Evolutionary conservation across 2,113 vertebrate genomes (phyloP), one percentile per base, ranked within the genome.

Genomic region (Mohoua ochrocephala): DNA sequence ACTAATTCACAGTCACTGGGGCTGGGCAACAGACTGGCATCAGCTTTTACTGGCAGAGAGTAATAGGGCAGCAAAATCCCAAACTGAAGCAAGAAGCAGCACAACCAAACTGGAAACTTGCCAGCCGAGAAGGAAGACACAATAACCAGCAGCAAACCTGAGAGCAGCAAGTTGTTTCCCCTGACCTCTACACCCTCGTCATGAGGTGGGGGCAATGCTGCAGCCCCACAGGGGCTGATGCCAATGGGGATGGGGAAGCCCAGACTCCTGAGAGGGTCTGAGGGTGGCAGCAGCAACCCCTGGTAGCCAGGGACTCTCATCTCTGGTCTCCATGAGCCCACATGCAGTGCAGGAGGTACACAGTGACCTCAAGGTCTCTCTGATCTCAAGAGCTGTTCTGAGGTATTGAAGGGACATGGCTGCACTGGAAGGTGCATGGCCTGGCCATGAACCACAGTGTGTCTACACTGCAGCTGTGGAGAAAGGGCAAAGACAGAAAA

Each of bases 371-470:
- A 22, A 49, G 22, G 20, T 88, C 41, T 78, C 60, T 47, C 37
- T 65, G 80, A 56, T 22, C 23, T 23, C 2, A 2, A 60, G 15
- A 61, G 30, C 4, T 60, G 7, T 56, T 84, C 13, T 2, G 5
- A 33, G 35, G 20, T 50, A 6, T 4, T 9, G 52, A 49, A 23
- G 30, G 22, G 22, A 7, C 15, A 18, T 5, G 44, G 65, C 37
- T 69, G 37, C 1, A 2, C 47, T 47, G n/a, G n/a, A n/a, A n/a
- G n/a, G n/a, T n/a, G 50, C 1, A 0, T 45, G 52, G 67, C 61
- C 90, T 68, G 84, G 50, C 57, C 6, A 1, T 78, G 77, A 77
- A 65, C 75, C 2, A 0, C 37, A 23, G 24, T 0, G 0, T 44
- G 15, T 52, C 71, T 56, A 6, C 1, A 0, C 63, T 59, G 13